These are phyloP conservation scores for Natrix natrix DNA, from an alignment of 2,797 vertebrate genomes.

Conservation along the genomic window DNA sequence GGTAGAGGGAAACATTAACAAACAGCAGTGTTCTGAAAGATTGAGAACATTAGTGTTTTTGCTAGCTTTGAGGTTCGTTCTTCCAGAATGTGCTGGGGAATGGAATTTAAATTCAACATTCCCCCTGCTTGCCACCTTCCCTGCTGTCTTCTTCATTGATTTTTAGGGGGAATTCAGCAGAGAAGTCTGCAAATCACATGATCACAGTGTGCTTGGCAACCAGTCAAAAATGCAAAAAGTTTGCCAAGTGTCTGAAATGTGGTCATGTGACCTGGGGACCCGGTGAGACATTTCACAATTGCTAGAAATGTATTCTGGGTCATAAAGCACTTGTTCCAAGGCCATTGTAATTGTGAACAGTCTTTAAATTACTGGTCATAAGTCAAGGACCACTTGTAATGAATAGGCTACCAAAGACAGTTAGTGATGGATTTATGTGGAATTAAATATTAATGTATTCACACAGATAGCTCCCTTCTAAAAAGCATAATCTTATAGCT, in stretches of 20 bases:
- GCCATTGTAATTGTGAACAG: neutral
- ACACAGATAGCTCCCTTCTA: constrained; percentile 1
- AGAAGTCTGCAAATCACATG: neutral
- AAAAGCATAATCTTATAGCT: constrained; percentile 16
- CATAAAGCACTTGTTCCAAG: neutral
- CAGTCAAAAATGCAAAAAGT: neutral
- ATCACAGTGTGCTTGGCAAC: neutral
- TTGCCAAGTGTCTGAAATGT: neutral
- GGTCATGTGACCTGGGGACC: neutral
- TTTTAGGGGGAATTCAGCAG: neutral
- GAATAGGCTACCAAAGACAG: neutral
- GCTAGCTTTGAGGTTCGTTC: neutral
- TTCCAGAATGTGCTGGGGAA: neutral
- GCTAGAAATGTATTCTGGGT: neutral
- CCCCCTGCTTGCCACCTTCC: neutral
- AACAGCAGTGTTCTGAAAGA: neutral
- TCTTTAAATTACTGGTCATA: neutral
- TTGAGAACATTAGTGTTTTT: neutral
- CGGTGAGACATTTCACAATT: neutral
- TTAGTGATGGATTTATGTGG: neutral
- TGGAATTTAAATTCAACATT: neutral
- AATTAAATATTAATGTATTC: constrained; percentile 32
- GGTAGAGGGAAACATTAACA: neutral
- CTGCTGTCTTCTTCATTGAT: neutral
- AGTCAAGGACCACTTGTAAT: neutral